Evolutionary conservation across 35 echinoderm and acorn worm species (phyloP), one percentile per base, ranked within the genome.

Genomic region (Apostichopus parvimensis): DNA sequence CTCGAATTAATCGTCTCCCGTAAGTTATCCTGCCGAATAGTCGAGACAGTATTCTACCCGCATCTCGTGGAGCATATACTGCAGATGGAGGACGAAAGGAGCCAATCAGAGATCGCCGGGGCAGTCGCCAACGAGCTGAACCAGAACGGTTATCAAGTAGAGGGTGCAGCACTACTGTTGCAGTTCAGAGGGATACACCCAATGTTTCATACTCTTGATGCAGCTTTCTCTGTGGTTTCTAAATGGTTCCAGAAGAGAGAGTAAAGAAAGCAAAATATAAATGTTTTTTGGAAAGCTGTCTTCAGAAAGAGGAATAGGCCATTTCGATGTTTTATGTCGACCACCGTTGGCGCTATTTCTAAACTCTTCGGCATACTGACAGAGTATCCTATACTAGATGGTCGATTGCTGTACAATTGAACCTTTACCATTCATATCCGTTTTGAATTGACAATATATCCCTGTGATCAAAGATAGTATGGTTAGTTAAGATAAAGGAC

Each of bases 191-290:
- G 92, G 55, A 91, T 88, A 17, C 87, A 98, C 28, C 92, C 87
- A 8, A 88, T 93, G 91, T 77, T 98, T 15, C 77, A 91, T 18
- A 98, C 96, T 12, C 65, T 98, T 20, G 94, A 98, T 78, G 93
- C 96, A 24, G 94, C 96, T 25, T 79, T 93, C 8, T 92, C 96
- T 79, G 91, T 94, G 5, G 85, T 98, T 3, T 91, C 78, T 6
- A 80, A 87, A 77, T 98, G 94, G 91, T 90, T 98, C 52, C 92
- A 91, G 54, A 98, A 97, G 85, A 87, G 85, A 18, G 71, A 87
- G 57, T 23, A 57, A 68, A 14, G 13, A 68, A 18, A 14, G 64
- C 9, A 7, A 68, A 18, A 18, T 14, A 68, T 15, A 68, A 68
- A 68, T 45, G 34, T 45, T 45, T 45, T 45, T 45, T 45, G 34